These are phyloP conservation scores for Colaptes auratus DNA, from an alignment of 2,113 vertebrate species.

Conservation along the genomic window DNA sequence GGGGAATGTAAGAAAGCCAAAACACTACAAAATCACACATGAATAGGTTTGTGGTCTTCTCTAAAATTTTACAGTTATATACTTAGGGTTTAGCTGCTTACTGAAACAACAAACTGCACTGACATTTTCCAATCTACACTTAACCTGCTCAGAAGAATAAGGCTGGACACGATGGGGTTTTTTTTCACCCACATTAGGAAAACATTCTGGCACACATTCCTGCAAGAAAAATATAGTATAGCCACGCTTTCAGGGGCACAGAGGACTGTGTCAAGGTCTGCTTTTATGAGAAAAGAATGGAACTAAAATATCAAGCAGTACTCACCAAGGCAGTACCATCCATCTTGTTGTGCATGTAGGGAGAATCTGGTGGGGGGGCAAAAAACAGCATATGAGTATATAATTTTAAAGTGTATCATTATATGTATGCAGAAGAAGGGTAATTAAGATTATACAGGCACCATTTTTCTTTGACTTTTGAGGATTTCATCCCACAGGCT, in stretches of 20 bases:
- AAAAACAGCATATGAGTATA: not conserved
- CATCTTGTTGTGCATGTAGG: not conserved
- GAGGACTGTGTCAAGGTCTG: not conserved
- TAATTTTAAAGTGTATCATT: not conserved
- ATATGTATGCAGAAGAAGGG: not conserved
- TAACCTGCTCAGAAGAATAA: not conserved
- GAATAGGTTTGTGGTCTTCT: not conserved
- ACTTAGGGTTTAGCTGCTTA: not conserved
- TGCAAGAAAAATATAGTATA: not conserved
- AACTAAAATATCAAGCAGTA: conserved; percentile 14
- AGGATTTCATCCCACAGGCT: not conserved
- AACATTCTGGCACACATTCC: not conserved
- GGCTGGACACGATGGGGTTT: not conserved
- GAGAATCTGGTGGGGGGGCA: not conserved
- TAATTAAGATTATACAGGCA: not conserved
- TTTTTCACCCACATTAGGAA: not conserved
- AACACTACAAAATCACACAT: not conserved
- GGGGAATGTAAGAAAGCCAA: not conserved
- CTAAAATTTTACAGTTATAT: conserved; percentile 6
- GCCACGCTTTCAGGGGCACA: not conserved
- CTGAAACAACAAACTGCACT: not conserved
- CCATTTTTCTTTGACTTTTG: not conserved
- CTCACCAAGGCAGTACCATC: not conserved
- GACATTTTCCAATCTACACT: not conserved
- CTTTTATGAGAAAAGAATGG: conserved; percentile 14